Base-by-base conservation (phyloP, 2,797 vertebrate genomes). In the Spheniscus humboldti region DNA sequence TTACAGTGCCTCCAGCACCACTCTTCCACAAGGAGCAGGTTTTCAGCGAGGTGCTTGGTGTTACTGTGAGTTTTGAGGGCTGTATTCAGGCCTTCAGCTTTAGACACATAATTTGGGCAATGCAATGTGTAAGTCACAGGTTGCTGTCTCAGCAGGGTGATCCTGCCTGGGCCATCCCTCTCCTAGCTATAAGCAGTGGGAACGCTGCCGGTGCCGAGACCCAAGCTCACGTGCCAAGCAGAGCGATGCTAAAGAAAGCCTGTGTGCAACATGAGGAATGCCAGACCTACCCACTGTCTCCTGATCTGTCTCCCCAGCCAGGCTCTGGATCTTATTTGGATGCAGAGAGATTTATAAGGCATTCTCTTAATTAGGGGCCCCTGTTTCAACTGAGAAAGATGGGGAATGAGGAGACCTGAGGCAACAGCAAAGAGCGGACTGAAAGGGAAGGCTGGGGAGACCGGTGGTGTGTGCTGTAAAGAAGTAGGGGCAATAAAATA, bases 241-340 rank as follows among this genome's bases (percentile, higher is more conserved):
- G 15, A 67, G 30, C 0, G 14, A 37, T 63, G 33, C 73, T 75
- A 2, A 35, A 43, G 87, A 68, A 81, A 74, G 35, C 30, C 39
- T 81, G 84, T 94, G 86, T 87, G 91, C 63, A 78, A 10, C 68
- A 3, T 88, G 91, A 96, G 92, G 94, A 97, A 94, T 93, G 87
- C 94, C 94, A 97, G 94, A 96, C 83, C 80, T 50, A 91, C 94
- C 92, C 91, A 1, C 95, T 88, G 92, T 95, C 94, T 95, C 94
- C 91, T 91, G 90, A 88, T 81, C 84, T 0, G 55, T 92, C 89
- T 96, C 82, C 87, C 85, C 79, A 91, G 87, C 69, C 71, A 45
- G 93, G 82, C 89, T 90, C 95, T 92, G 92, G 94, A 87, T 97
- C 93, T 94, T 87, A 94, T 96, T 96, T 96, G 92, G 91, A 92